Conservation (phyloP, 2,113 vertebrate species). For the Smithornis capensis region DNA sequence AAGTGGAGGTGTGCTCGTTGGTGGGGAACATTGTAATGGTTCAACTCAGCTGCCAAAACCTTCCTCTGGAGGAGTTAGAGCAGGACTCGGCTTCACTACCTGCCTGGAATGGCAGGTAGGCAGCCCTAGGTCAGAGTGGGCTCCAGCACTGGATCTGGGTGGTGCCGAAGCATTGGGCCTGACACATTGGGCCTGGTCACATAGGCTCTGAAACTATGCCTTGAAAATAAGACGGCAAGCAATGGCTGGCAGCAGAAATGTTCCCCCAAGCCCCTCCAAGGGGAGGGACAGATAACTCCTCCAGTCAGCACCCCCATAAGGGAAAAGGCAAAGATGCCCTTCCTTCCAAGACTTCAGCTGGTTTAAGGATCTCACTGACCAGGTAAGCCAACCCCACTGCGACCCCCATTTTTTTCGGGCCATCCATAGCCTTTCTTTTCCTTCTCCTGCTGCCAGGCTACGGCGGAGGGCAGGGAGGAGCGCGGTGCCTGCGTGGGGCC, state of each 20-base stretch:
- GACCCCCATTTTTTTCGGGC: not conserved
- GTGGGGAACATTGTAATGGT: fast-evolving
- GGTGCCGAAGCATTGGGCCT: fast-evolving
- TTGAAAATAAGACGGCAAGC: not conserved
- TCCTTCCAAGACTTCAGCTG: not conserved
- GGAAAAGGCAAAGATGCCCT: not conserved
- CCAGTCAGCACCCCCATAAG: not conserved
- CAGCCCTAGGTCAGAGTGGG: not conserved
- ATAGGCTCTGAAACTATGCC: not conserved
- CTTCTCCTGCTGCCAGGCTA: not conserved
- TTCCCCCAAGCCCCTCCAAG: not conserved
- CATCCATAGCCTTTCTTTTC: not conserved
- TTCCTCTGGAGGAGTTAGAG: not conserved
- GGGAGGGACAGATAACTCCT: not conserved
- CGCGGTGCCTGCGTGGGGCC: not conserved
- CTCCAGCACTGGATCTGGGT: not conserved
- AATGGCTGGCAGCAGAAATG: not conserved
- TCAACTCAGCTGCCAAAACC: not conserved
- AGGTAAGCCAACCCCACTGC: not conserved
- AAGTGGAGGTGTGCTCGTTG: fast-evolving
- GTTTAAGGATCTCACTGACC: not conserved
- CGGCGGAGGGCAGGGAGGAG: not conserved
- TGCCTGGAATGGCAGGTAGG: not conserved
- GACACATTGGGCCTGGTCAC: not conserved
- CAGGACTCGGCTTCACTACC: fast-evolving